Percentiles rank a stretch among this genome's conserved stretches.
Evolutionary conservation across 2,113 vertebrate genomes (phyloP).

Genomic region (Seriola dumerili): DNA sequence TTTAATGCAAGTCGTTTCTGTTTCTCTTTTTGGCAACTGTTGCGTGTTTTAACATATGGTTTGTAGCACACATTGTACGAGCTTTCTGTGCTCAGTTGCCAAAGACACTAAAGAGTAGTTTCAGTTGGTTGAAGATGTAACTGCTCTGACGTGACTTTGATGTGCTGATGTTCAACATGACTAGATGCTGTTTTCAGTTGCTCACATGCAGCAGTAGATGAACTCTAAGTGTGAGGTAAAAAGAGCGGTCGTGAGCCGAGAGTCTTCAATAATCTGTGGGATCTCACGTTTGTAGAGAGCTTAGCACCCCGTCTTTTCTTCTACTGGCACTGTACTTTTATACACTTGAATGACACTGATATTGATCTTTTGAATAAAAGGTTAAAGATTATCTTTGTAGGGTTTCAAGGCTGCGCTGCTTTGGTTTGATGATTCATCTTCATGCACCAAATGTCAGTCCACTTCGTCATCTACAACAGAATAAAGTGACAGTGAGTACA

Average conservation of each 20-base stretch:
- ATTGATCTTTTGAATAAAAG: slow-evolving; percentile 3
- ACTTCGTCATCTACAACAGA: neutral
- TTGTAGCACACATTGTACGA: neutral
- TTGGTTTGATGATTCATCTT: slow-evolving; percentile 1
- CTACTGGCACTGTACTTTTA: neutral
- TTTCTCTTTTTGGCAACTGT: neutral
- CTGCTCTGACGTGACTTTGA: neutral
- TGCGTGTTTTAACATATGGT: neutral
- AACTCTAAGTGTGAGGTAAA: neutral
- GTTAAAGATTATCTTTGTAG: neutral
- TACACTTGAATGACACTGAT: neutral
- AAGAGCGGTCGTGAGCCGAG: neutral
- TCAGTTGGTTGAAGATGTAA: neutral
- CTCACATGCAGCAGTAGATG: neutral
- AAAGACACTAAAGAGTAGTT: neutral
- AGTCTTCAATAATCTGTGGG: neutral
- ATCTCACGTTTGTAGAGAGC: neutral
- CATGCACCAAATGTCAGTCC: neutral
- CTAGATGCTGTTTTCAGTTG: neutral
- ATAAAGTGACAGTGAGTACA: neutral
- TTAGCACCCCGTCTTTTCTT: neutral
- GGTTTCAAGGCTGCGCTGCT: neutral
- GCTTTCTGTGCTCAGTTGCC: neutral
- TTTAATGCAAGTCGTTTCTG: neutral
- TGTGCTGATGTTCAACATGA: neutral